Evolutionary conservation across 2,797 vertebrate species (phyloP).

Genomic region (Dromococcyx pavoninus): DNA sequence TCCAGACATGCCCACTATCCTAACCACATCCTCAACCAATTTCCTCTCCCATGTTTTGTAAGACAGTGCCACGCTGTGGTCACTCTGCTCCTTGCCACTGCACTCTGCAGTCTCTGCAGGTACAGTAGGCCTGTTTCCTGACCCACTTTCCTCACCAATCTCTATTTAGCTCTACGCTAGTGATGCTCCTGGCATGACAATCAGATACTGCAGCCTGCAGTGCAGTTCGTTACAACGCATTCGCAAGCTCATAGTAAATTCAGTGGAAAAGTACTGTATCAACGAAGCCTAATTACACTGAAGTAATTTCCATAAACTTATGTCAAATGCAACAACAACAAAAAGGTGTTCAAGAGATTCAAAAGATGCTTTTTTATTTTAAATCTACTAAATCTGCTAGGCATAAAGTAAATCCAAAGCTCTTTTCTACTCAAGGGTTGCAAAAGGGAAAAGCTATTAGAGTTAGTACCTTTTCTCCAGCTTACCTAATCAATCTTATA

Average conservation of each 20-base stretch:
- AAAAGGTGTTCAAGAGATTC: neutral
- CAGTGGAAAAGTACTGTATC: slow-evolving; percentile 80
- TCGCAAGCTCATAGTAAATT: slow-evolving; percentile 70
- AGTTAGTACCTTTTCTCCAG: neutral
- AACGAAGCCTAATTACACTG: slow-evolving; percentile 63
- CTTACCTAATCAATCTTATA: slow-evolving; percentile 1
- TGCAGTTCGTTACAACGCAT: slow-evolving; percentile 76
- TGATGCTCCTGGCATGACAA: slow-evolving; percentile 81
- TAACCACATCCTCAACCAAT: neutral
- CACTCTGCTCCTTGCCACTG: slow-evolving; percentile 36
- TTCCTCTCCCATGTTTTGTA: neutral
- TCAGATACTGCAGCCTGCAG: slow-evolving; percentile 80
- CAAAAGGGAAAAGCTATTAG: neutral
- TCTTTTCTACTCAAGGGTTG: neutral
- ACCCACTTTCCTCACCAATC: slow-evolving; percentile 79
- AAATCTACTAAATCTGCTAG: neutral
- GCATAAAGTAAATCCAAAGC: slow-evolving; percentile 11
- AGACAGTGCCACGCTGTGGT: slow-evolving; percentile 79
- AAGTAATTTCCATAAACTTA: slow-evolving; percentile 54
- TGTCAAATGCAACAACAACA: slow-evolving; percentile 15
- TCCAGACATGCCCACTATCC: neutral
- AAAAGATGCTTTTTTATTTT: slow-evolving; percentile 17
- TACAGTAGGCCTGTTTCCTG: slow-evolving; percentile 76
- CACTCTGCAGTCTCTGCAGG: slow-evolving; percentile 74
- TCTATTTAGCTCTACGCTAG: slow-evolving; percentile 77